These are phyloP conservation scores for Podilymbus podiceps DNA, from an alignment of 2,113 vertebrate genomes.

Conservation along the genomic window DNA sequence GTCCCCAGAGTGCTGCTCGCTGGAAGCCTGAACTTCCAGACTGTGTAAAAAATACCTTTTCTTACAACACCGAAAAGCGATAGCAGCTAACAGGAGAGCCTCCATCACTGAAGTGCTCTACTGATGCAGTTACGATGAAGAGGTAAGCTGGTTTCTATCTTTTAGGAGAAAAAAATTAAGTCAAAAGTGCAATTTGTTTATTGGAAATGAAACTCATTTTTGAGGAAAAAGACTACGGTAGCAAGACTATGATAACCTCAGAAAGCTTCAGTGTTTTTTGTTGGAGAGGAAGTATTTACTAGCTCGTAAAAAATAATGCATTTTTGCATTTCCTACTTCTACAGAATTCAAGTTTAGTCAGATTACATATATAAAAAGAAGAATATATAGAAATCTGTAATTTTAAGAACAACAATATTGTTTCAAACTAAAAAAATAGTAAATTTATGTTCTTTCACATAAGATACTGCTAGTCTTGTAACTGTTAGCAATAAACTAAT, in stretches of 20 bases:
- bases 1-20: neutral
- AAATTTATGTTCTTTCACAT: neutral
- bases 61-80: neutral
- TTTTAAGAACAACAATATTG: neutral
- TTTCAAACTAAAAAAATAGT: neutral
- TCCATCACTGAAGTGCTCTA: neutral
- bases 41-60: neutral
- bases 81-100: neutral
- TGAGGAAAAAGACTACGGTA: neutral
- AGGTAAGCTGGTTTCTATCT: neutral
- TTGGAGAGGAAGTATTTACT: neutral
- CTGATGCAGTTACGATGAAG: accelerated
- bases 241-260: neutral
- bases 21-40: neutral
- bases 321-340: neutral
- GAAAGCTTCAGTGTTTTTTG: neutral
- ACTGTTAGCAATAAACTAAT: neutral
- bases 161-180: neutral
- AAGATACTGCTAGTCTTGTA: neutral
- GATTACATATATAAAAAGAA: neutral
- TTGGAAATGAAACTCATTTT: neutral
- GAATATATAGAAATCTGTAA: neutral
- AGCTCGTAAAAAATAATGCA: neutral
- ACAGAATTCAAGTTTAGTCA: neutral
- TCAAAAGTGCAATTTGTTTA: neutral